A percentile compares a stretch with the other conserved stretches of the same genome.
Conservation (phyloP, 1,140 invertebrate genomes). For the Phymorhynchus buccinoides region DNA sequence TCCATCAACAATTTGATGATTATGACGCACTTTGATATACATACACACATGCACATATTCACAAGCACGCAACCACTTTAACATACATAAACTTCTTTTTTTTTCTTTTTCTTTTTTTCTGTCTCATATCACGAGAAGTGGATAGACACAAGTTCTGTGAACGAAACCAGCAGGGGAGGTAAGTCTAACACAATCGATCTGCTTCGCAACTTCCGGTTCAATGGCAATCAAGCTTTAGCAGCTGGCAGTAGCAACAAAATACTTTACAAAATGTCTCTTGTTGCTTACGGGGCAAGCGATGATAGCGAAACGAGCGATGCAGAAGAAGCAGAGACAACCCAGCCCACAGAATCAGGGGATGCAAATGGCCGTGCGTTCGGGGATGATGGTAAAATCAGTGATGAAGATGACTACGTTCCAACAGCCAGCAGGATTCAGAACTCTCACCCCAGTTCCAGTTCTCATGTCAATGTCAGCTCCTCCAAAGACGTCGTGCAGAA, state of each 20-base stretch:
- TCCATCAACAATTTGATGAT: neutral
- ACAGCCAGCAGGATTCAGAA: neutral
- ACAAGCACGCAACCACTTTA: no score
- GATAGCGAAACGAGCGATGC: conserved; percentile 54
- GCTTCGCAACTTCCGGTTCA: neutral
- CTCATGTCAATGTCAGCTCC: conserved; percentile 36
- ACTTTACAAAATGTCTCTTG: conserved; percentile 54
- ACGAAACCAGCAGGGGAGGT: neutral
- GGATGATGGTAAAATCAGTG: conserved; percentile 34
- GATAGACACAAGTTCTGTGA: neutral
- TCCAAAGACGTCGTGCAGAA: neutral
- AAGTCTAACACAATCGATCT: neutral
- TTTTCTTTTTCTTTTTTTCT: neutral
- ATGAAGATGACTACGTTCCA: conserved; percentile 36
- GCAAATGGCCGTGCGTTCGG: neutral
- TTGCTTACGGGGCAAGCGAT: conserved; percentile 60
- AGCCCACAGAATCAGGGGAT: neutral
- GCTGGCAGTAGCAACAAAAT: neutral
- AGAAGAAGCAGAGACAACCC: conserved; percentile 23
- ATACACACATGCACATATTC: neutral
- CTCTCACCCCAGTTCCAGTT: conserved; percentile 27
- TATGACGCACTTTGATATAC: neutral
- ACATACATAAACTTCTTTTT: neutral
- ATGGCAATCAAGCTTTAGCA: no score
- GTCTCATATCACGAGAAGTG: neutral